Evolutionary conservation across 2,113 vertebrate species (phyloP).

Genomic region (Brienomyrus longianalis): DNA sequence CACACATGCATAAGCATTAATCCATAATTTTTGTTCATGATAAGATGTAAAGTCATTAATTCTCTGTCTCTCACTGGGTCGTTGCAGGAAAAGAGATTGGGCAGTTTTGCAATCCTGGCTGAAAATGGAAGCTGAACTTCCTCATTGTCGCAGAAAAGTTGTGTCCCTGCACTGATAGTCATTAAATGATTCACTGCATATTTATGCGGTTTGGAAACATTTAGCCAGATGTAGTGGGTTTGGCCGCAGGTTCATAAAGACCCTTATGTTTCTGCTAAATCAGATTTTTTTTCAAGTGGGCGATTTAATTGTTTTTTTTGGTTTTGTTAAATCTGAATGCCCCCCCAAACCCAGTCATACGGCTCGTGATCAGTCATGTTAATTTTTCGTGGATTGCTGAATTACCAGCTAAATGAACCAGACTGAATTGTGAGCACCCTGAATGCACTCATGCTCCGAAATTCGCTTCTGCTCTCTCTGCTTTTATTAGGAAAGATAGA

Average conservation of each 20-base stretch:
- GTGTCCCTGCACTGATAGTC: constrained; percentile 3
- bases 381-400: background rate
- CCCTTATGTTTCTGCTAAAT: background rate
- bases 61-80: background rate
- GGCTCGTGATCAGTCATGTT: background rate
- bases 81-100: background rate
- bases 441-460: background rate
- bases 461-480: background rate
- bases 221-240: constrained; percentile 20
- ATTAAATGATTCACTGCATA: constrained; percentile 2
- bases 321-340: background rate
- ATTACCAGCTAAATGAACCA: background rate
- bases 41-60: background rate
- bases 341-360: background rate
- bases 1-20: background rate
- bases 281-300: background rate
- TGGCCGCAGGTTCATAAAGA: background rate
- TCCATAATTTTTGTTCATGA: background rate
- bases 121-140: background rate
- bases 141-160: constrained; percentile 4
- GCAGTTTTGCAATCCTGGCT: background rate
- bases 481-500: background rate
- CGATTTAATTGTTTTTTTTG: background rate
- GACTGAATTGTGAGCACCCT: background rate
- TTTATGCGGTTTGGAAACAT: constrained; percentile 29